phyloP scores from a whole-genome alignment of 2,888 invertebrate species.

The Neoscelio sp. region DNA sequence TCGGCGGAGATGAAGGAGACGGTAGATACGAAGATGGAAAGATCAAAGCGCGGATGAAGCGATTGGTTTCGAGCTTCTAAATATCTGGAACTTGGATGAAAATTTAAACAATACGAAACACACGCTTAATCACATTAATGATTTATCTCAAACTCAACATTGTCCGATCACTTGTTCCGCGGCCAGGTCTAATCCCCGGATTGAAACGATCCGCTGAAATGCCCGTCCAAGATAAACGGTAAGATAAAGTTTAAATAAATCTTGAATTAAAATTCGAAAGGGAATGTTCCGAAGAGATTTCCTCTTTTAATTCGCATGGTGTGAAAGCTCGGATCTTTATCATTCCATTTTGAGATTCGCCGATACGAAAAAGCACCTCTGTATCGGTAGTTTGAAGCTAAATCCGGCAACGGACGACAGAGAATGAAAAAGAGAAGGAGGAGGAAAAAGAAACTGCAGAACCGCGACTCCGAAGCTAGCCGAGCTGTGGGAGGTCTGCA shows the following conservation, averaged over 20 bases:
- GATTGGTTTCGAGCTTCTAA: constrained; percentile 13
- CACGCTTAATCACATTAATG: too few relatives aligned
- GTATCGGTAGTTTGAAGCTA: constrained; percentile 33
- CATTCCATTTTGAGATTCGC: constrained; percentile 21
- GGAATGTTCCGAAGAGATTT: too few relatives aligned
- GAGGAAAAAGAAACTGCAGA: constrained; percentile 60
- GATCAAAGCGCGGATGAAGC: constrained; percentile 20
- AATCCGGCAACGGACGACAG: constrained; percentile 53
- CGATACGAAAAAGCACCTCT: background rate
- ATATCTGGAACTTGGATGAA: background rate
- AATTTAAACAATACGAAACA: too few relatives aligned
- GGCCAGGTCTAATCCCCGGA: too few relatives aligned
- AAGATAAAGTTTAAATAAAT: too few relatives aligned
- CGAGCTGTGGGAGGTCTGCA: constrained; percentile 77
- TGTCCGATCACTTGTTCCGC: too few relatives aligned
- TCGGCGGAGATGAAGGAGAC: constrained; percentile 41
- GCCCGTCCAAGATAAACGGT: too few relatives aligned
- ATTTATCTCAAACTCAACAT: too few relatives aligned
- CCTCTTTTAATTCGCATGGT: background rate
- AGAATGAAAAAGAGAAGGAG: constrained; percentile 55
- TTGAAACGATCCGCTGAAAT: too few relatives aligned
- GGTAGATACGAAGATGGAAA: constrained; percentile 28
- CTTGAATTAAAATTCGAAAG: too few relatives aligned
- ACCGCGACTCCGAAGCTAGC: constrained; percentile 71
- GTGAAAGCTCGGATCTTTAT: background rate